Base-by-base conservation (phyloP, 2,113 vertebrate species). In the Malurus cyaneus region DNA sequence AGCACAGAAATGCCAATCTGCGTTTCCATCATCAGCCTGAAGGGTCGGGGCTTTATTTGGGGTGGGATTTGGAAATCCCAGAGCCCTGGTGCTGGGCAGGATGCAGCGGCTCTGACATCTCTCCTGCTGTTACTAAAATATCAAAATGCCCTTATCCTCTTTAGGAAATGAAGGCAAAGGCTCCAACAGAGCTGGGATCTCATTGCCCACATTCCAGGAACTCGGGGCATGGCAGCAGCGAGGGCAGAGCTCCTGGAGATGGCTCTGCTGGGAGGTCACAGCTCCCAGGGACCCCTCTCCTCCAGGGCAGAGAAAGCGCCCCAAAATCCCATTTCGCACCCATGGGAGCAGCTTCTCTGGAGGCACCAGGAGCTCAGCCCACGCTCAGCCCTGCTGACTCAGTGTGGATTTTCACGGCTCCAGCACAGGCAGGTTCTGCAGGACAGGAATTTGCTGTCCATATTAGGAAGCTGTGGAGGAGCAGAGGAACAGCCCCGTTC, bases 61-160 rank as follows among this genome's bases (percentile, higher is more conserved):
- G 39, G 39, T 39, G 39, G 39, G 36, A 39, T 36, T 36, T 39
- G 39, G 39, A 39, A 39, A 39, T 39, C 39, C 39, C 39, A 39
- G 39, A 71, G 50, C 1, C 39, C 4, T 4, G 0, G 0, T 1
- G 8, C 49, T 59, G 44, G 26, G 61, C 20, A 47, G 67, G 54
- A 32, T 17, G 2, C 6, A 8, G 60, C 28, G 29, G 18, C 60
- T 86, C 34, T 52, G 34, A 23, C 28, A 4, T 1, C 6, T 3
- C 3, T 12, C 39, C 23, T 23, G 39, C 0, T 18, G 8, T 18
- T 31, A 9, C 39, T 52, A 3, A 15, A 26, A 41, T 17, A 64
- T 4, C 34, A 3, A 11, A 47, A 18, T 3, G 18, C 31, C 69
- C 39, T n/a, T 76, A 59, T 39, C 29, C 67, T n/a, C 34, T 32